Conservation (phyloP, 2,888 invertebrate genomes). For the Trichopria drosophilae region DNA sequence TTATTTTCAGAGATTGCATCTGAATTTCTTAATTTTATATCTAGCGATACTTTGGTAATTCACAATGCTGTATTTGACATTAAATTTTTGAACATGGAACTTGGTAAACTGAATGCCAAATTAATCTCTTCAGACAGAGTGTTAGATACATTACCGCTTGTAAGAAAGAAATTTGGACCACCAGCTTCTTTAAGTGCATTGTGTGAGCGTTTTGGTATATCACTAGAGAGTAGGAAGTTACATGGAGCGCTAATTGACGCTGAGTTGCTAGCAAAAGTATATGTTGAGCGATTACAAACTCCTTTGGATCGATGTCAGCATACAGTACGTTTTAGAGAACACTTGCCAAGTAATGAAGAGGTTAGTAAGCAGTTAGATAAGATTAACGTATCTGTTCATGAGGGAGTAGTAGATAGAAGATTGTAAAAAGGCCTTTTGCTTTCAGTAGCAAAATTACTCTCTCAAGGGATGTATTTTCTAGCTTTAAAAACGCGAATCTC, state of each 20-base stretch:
- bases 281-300: conserved; percentile 17
- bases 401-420: too few relatives aligned
- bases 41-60: conserved; percentile 18
- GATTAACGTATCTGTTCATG: too few relatives aligned
- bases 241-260: conserved; percentile 23
- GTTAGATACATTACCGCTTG: conserved; percentile 22
- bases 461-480: too few relatives aligned
- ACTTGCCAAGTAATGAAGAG: conserved; percentile 17
- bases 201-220: conserved; percentile 21
- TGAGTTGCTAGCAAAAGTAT: conserved; percentile 23
- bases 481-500: too few relatives aligned
- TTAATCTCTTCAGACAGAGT: conserved; percentile 15
- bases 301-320: conserved; percentile 11
- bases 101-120: conserved; percentile 11
- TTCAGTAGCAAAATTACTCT: too few relatives aligned
- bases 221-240: conserved; percentile 14
- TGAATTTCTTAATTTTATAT: conserved; percentile 21
- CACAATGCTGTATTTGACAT: conserved; percentile 21
- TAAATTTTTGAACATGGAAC: conserved; percentile 20
- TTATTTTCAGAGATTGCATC: conserved; percentile 19
- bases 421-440: too few relatives aligned
- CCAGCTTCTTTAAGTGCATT: conserved; percentile 17
- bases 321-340: conserved; percentile 16
- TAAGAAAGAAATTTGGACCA: conserved; percentile 21
- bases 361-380: conserved; percentile 16